Base-by-base conservation (phyloP, 2,113 vertebrate species). In the Alexandromys fortis region DNA sequence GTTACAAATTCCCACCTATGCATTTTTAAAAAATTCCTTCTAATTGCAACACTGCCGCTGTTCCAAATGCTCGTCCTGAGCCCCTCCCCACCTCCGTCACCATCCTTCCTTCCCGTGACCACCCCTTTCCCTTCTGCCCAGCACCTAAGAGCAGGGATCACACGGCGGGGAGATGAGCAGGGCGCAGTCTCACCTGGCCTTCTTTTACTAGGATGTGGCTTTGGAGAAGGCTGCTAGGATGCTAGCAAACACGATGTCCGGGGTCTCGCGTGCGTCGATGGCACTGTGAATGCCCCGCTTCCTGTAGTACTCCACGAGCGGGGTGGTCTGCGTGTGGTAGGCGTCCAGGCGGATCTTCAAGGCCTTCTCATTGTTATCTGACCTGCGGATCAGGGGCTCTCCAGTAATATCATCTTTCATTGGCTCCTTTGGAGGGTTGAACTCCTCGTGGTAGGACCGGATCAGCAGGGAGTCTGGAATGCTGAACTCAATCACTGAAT, bases 301-400 rank as follows among this genome's bases (percentile, higher is more conserved):
- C 2, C 98, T 98, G 98, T 99, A 99, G 98, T 99, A 99, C 68
- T 99, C 97, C 92, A 99, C 99, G 75, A 99, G 98, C 0, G 99
- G 99, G 26, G 96, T 88, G 4, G 99, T 99, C 99, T 99, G 99
- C 0, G 98, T 98, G 98, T 99, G 99, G 95, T 99, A 99, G 22
- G 99, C 88, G 75, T 99, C 98, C 97, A 99, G 98, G 2, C 99
- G 99, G 0, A 99, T 99, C 73, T 98, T 98, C 96, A 99, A 98
- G 3, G 99, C 99, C 0, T 95, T 97, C 93, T 99, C 99, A 0
- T 99, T 99, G 97, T 99, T 99, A 1, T 99, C 99, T 0, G 99
- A 99, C 45, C 99, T 99, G 33, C 99, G 99, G 76, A 99, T 98
- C 96, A 99, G 98, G 19, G 99, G 99, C 94, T 99, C 99, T 13